These are phyloP conservation scores for Drosophila mulleri DNA, from an alignment of 2,888 invertebrate genomes.

Conservation along the genomic window DNA sequence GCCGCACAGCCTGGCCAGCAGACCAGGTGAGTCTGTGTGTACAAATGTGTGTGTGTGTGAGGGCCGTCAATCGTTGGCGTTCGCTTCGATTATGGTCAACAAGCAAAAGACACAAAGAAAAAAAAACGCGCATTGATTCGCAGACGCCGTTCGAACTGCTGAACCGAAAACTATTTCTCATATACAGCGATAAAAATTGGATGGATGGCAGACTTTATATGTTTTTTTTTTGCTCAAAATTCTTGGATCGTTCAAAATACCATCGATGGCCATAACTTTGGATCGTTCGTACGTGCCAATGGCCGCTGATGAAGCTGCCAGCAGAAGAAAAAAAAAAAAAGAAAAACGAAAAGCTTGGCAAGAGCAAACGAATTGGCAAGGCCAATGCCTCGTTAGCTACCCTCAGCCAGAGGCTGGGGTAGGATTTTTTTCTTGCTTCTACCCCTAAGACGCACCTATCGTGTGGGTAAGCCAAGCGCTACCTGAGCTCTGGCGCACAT, in stretches of 20 bases:
- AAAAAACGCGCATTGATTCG: conserved; percentile 40
- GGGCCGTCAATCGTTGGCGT: conserved; percentile 76
- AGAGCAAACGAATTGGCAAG: conserved; percentile 23
- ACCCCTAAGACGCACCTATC: conserved; percentile 61
- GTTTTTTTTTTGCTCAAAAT: conserved; percentile 83
- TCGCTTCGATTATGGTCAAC: conserved; percentile 77
- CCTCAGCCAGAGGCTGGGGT: conserved; percentile 38
- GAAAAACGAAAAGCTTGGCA: conserved; percentile 5
- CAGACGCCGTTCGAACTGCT: conserved; percentile 54
- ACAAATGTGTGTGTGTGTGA: conserved; percentile 23
- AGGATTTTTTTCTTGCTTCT: conserved; percentile 31
- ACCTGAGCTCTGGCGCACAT: conserved; percentile 50
- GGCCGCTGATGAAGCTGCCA: conserved; percentile 43
- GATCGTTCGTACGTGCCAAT: conserved; percentile 70
- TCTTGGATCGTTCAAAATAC: conserved; percentile 85
- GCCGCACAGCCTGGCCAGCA: conserved; percentile 36
- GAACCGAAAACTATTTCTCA: conserved; percentile 84
- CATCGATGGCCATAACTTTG: conserved; percentile 80
- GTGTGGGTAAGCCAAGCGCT: conserved; percentile 43
- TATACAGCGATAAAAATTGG: conserved; percentile 63
- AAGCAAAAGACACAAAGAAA: not conserved
- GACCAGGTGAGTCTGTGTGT: conserved; percentile 12
- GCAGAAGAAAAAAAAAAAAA: not conserved
- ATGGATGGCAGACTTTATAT: conserved; percentile 8
- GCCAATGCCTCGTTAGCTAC: conserved; percentile 17